Percentiles rank a stretch among this genome's conserved stretches.
These are phyloP conservation scores for Alethe castanea DNA, from an alignment of 2,113 vertebrate species.

Conservation along the genomic window DNA sequence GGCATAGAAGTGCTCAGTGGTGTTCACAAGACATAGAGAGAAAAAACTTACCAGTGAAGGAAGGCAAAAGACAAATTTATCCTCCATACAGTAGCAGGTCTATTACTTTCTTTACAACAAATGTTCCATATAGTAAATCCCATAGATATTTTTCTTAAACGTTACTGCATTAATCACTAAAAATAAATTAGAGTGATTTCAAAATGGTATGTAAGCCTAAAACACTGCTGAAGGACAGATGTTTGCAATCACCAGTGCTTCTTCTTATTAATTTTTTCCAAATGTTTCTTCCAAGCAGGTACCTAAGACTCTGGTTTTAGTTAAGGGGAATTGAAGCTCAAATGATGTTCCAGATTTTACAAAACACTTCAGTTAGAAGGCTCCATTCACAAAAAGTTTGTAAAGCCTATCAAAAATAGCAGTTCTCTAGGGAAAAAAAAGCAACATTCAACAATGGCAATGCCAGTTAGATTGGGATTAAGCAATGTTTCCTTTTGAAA, in stretches of 20 bases:
- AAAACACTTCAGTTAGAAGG: background rate
- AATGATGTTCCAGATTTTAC: background rate
- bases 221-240: background rate
- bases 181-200: conserved; percentile 6
- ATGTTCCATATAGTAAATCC: background rate
- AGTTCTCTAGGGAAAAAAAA: background rate
- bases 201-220: background rate
- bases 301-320: background rate
- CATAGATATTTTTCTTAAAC: background rate
- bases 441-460: background rate
- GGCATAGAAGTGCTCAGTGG: background rate
- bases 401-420: background rate
- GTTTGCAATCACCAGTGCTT: background rate
- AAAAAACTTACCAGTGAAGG: background rate
- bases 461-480: background rate
- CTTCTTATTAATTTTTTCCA: background rate
- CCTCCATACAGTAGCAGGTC: conserved; percentile 5
- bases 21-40: background rate
- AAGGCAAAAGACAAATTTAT: background rate
- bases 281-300: background rate
- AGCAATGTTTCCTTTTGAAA: background rate
- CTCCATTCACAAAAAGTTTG: background rate
- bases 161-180: background rate
- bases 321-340: background rate
- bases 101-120: background rate